phyloP scores from a whole-genome alignment of 2,888 invertebrate genomes.

The Harmothoe impar region DNA sequence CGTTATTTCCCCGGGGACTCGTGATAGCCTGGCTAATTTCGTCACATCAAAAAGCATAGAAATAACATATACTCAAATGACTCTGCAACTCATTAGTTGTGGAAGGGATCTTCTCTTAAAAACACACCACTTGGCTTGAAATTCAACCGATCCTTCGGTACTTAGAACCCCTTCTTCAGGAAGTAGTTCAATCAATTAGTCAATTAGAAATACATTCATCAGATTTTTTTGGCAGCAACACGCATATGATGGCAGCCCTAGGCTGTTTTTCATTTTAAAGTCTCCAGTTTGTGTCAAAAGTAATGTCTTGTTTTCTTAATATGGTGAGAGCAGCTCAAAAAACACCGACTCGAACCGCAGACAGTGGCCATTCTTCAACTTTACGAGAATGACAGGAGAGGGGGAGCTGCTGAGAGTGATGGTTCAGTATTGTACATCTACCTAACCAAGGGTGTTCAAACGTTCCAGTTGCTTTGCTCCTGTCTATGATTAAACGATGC shows the following conservation, averaged over 20 bases:
- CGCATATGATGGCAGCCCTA: neutral
- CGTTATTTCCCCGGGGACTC: neutral
- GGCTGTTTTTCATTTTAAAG: neutral
- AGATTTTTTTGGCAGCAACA: neutral
- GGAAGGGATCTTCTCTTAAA: neutral
- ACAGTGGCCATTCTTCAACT: conserved; percentile 7
- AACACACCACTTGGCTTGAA: neutral
- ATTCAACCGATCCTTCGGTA: conserved; percentile 16
- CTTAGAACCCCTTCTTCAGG: neutral
- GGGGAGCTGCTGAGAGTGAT: neutral
- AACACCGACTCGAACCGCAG: neutral
- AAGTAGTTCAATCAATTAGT: conserved; percentile 52
- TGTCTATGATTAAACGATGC: neutral
- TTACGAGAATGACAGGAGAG: neutral
- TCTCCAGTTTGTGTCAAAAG: conserved; percentile 38
- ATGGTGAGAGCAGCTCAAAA: neutral
- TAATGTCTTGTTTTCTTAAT: conserved; percentile 52
- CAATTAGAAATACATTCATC: conserved; percentile 57
- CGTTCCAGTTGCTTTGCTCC: conserved; percentile 41
- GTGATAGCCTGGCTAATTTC: conserved; percentile 43
- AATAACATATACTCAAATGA: conserved; percentile 25
- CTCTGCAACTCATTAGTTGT: conserved; percentile 4
- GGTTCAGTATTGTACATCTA: neutral
- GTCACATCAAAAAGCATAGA: conserved; percentile 48
- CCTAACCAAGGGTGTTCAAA: conserved; percentile 34